Percentiles rank a stretch among this genome's conserved stretches.
These are phyloP conservation scores for Odontothrips loti DNA, from an alignment of 2,888 invertebrate genomes.

Conservation along the genomic window DNA sequence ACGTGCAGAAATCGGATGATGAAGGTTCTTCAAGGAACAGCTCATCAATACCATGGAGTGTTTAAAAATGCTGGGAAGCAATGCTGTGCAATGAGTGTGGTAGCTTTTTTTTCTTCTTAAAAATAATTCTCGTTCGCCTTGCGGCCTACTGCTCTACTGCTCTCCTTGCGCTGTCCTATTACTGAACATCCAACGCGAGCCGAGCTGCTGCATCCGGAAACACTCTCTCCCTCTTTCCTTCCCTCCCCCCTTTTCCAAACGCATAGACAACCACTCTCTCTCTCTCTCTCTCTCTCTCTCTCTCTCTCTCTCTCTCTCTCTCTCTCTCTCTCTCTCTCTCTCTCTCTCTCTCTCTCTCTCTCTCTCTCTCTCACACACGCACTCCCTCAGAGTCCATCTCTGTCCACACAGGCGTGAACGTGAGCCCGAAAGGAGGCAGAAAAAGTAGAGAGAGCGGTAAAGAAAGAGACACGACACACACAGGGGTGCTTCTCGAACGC, in stretches of 20 bases:
- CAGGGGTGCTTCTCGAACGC: too few species aligned
- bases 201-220: background rate
- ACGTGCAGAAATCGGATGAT: too few species aligned
- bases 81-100: too few species aligned
- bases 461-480: too few species aligned
- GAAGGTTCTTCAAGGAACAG: too few species aligned
- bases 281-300: background rate
- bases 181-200: background rate
- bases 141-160: background rate
- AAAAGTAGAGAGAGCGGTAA: too few species aligned
- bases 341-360: background rate
- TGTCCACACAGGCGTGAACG: too few species aligned
- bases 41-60: too few species aligned
- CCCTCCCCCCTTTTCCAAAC: background rate
- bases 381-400: background rate
- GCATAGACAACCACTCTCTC: too few species aligned
- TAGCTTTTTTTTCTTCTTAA: too few species aligned
- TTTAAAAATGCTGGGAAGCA: too few species aligned
- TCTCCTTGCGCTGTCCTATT: background rate
- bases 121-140: background rate
- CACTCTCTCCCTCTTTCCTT: background rate
- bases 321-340: background rate
- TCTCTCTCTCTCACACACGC: background rate
- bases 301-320: conserved; percentile 1
- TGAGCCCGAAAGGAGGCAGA: too few species aligned